These are phyloP conservation scores for Keiferia lycopersicella DNA, from an alignment of 2,888 invertebrate species.

Conservation along the genomic window DNA sequence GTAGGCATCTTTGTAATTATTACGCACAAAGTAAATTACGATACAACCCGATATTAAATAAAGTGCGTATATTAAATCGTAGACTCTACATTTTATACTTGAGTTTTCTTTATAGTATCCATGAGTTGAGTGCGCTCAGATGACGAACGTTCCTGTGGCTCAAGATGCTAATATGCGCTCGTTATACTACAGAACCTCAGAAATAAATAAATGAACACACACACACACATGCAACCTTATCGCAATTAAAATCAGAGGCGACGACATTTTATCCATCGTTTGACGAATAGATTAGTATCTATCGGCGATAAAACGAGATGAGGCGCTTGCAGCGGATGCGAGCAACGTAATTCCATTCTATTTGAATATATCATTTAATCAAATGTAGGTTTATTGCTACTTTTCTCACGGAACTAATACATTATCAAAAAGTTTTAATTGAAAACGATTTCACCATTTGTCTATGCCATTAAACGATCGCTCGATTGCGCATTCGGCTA, in stretches of 20 bases:
- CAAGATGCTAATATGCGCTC: slow-evolving; percentile 26
- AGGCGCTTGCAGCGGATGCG: slow-evolving; percentile 75
- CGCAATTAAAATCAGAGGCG: slow-evolving; percentile 61
- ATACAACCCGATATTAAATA: slow-evolving; percentile 12
- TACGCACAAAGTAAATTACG: slow-evolving; percentile 16
- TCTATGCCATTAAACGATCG: slow-evolving; percentile 60
- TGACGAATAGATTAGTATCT: slow-evolving; percentile 75
- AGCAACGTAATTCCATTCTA: slow-evolving; percentile 74
- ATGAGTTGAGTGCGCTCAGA: background rate
- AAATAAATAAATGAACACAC: slow-evolving; percentile 46
- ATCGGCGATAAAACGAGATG: slow-evolving; percentile 60
- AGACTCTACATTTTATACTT: slow-evolving; percentile 11
- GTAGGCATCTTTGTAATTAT: slow-evolving; percentile 16
- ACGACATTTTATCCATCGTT: slow-evolving; percentile 65
- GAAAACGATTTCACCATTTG: slow-evolving; percentile 75
- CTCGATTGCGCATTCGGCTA: slow-evolving; percentile 53
- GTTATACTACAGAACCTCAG: slow-evolving; percentile 43
- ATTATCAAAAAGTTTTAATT: slow-evolving; percentile 74
- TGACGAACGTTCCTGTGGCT: slow-evolving; percentile 22
- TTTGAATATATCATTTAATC: slow-evolving; percentile 77
- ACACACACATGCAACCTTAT: slow-evolving; percentile 50
- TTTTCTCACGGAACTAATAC: slow-evolving; percentile 81
- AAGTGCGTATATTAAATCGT: slow-evolving; percentile 4
- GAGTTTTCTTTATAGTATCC: slow-evolving; percentile 11
- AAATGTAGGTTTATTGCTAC: slow-evolving; percentile 80